Evolutionary conservation across 53 echinoderm and acorn worm species (phyloP).

Genomic region (Apostichopus leukothele): DNA sequence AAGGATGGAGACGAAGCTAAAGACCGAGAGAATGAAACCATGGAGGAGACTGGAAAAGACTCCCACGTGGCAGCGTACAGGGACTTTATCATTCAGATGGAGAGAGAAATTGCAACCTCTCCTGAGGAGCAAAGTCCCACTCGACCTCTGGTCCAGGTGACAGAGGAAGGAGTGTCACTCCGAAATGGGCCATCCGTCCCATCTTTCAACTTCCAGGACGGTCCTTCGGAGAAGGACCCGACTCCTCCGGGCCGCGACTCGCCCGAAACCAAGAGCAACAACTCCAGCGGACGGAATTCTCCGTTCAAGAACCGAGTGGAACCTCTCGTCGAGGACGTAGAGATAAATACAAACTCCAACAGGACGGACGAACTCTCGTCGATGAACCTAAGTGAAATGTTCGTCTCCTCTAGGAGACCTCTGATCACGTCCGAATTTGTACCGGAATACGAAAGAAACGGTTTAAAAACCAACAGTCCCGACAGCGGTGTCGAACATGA

Average conservation of each 20-base stretch:
- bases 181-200: background rate
- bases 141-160: background rate
- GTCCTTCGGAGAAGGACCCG: conserved; percentile 6
- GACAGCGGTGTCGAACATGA: conserved; percentile 62
- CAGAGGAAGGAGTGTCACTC: background rate
- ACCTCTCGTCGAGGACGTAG: conserved; percentile 17
- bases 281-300: conserved; percentile 16
- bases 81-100: conserved; percentile 70
- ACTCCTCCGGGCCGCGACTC: conserved; percentile 41
- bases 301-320: conserved; percentile 58
- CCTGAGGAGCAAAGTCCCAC: background rate
- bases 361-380: background rate
- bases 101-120: conserved; percentile 52
- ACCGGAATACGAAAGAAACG: conserved; percentile 35
- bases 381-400: conserved; percentile 33
- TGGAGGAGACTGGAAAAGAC: conserved; percentile 46
- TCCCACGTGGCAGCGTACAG: conserved; percentile 66
- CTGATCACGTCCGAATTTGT: conserved; percentile 22
- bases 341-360: background rate
- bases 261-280: background rate
- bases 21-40: background rate
- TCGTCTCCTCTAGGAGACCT: conserved; percentile 39
- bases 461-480: conserved; percentile 51
- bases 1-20: background rate
- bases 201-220: background rate